Percentiles rank a stretch among this genome's conserved stretches.
phyloP scores from a whole-genome alignment of 64 coral and sea anemone species.

The Catalaphyllia jardinei region DNA sequence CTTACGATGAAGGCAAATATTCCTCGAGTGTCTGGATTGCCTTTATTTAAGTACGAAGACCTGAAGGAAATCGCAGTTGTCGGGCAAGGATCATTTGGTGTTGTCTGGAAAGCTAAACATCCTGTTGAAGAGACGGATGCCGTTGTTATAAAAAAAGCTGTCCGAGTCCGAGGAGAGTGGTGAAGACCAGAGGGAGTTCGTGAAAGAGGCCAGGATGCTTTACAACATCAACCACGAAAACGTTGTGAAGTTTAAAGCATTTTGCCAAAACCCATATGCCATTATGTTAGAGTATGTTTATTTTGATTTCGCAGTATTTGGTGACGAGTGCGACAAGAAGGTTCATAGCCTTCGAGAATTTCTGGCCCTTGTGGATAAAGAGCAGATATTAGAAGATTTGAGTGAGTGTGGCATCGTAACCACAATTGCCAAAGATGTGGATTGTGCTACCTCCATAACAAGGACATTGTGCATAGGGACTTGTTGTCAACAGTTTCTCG shows the following conservation, averaged over 20 bases:
- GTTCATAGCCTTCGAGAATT: constrained; percentile 14
- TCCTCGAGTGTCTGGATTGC: too few relatives aligned
- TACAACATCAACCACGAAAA: not conserved
- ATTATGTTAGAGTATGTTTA: not conserved
- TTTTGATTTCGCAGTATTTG: not conserved
- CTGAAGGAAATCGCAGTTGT: too few relatives aligned
- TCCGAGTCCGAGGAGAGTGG: not conserved
- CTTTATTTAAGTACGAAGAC: too few relatives aligned
- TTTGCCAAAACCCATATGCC: not conserved
- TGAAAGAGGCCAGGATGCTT: constrained; percentile 14
- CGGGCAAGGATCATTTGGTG: too few relatives aligned
- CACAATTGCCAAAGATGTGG: constrained; percentile 4
- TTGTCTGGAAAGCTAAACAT: too few relatives aligned
- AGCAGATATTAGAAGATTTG: not conserved
- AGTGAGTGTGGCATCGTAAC: not conserved
- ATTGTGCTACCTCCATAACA: too few relatives aligned
- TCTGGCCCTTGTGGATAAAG: not conserved
- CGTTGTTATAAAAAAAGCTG: not conserved
- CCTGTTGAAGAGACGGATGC: not conserved
- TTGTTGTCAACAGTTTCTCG: too few relatives aligned
- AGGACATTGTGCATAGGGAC: too few relatives aligned
- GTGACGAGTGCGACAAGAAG: not conserved
- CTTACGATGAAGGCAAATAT: too few relatives aligned
- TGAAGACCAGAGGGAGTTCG: not conserved
- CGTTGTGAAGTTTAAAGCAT: not conserved